These are phyloP conservation scores for Pangasius krempfi DNA, from an alignment of 2,797 vertebrate genomes.

Conservation along the genomic window DNA sequence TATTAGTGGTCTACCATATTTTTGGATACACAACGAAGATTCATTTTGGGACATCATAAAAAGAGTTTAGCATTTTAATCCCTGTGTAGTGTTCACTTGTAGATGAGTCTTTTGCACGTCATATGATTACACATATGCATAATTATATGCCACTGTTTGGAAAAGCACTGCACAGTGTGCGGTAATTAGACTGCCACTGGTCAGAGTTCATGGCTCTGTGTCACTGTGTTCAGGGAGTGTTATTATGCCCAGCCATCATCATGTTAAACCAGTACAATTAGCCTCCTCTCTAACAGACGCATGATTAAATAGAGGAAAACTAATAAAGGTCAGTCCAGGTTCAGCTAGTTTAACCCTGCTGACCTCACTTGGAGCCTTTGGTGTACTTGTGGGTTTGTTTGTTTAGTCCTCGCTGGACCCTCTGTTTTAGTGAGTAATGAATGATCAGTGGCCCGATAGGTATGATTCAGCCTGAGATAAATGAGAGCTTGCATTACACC, in stretches of 20 bases:
- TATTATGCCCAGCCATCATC: constrained; percentile 51
- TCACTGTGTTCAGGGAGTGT: constrained; percentile 31
- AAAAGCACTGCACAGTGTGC: background rate
- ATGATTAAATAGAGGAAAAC: constrained; percentile 71
- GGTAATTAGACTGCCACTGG: constrained; percentile 17
- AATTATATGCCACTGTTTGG: constrained; percentile 28
- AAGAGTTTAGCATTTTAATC: constrained; percentile 60
- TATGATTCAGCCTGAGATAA: constrained; percentile 57
- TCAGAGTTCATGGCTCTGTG: constrained; percentile 18
- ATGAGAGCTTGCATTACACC: constrained; percentile 70
- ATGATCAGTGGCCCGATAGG: constrained; percentile 64
- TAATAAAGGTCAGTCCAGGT: constrained; percentile 63
- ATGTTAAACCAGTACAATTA: constrained; percentile 56
- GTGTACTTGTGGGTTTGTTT: constrained; percentile 70
- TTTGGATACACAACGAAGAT: constrained; percentile 46
- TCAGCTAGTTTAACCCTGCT: constrained; percentile 74
- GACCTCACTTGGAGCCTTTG: constrained; percentile 65
- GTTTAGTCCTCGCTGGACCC: constrained; percentile 63
- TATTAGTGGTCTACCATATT: constrained; percentile 35
- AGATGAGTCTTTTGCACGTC: too few species aligned
- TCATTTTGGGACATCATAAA: constrained; percentile 64
- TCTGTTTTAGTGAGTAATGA: constrained; percentile 73
- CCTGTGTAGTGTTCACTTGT: constrained; percentile 36
- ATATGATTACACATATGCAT: background rate
- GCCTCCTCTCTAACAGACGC: constrained; percentile 41